Evolutionary conservation across 1,140 invertebrate species (phyloP), one percentile per base, ranked within the genome.

Genomic region (Pollicipes pollicipes): DNA sequence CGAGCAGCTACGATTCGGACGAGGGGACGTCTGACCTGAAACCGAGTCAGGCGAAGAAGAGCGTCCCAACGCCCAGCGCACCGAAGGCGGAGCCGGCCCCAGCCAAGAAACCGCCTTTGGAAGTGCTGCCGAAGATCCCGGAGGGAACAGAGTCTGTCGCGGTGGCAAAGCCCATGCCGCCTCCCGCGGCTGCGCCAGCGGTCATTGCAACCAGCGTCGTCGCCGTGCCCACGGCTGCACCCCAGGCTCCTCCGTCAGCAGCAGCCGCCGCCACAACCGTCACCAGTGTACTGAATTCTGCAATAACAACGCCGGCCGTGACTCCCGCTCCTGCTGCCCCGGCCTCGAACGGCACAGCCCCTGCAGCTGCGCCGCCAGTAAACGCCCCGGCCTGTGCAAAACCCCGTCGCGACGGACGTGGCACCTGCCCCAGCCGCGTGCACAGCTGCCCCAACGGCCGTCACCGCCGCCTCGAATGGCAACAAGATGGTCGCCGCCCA

Each of bases 91-190:
- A 71, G 3, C 73, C 72, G 31, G 69, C 73, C 35, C n/a, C 69
- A 45, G 58, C 70, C 73, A 37, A 29, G 70, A 80, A 76, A 78
- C 79, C 72, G 70, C n/a, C n/a, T n/a, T n/a, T n/a, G n/a, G n/a
- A n/a, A n/a, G n/a, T n/a, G n/a, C 69, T 71, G 79, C 68, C 74
- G 6, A 68, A 70, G 27, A 76, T 73, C n/a, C 45, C 45, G 2
- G 45, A 58, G 45, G 13, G 45, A 10, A 21, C 13, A 24, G 45
- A 58, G 45, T 2, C 17, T 6, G 17, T 58, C 6, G 10, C 45
- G 45, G 24, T 21, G 21, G 24, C 45, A 10, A 58, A 10, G 6
- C 13, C 17, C 2, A 21, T 21, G 21, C 10, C 45, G 45, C 10
- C 6, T 2, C 2, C 45, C 21, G 21, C 6, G 2, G 2, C 10